Evolutionary conservation across 1,140 invertebrate genomes (phyloP), one percentile per base, ranked within the genome.

Genomic region (Hyles vespertilio): DNA sequence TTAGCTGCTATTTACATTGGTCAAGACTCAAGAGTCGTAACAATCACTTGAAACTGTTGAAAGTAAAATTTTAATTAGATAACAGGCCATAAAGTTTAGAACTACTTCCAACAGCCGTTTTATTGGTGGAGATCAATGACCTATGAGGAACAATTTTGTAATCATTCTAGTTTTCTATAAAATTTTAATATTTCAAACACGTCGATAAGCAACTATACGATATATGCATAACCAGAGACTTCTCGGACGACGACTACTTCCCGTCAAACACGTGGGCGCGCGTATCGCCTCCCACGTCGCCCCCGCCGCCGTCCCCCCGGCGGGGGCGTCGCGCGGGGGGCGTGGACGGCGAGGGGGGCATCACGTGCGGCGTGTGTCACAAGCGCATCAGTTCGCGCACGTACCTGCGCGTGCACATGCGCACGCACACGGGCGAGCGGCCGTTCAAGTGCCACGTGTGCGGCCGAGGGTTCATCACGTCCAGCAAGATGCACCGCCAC

Each of bases 361-460:
- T 70, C 3, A 63, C 62, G 3, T 79, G 77, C 34, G 61, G 57
- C 0, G 55, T 82, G 0, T 87, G 82, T 55, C 52, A 77, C 8
- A 85, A 85, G 63, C 51, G 7, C 0, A 69, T 87, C 36, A 83
- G 74, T 57, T 74, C 72, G 0, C 61, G 61, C 71, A 92, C 47
- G 0, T 87, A 87, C 62, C 63, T 84, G 66, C 47, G 72, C 3
- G 68, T 87, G 0, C 84, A 87, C 56, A 67, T 80, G 75, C 50
- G 84, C 85, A 94, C 87, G 0, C 94, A 94, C 73, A 92, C 92
- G 0, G 92, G 93, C 0, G 93, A 94, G 69, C 83, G 90, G 2
- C 93, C 93, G 0, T 94, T 92, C 84, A 92, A 92, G 67, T 96
- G 95, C 72, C 91, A 91, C 55, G 86, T 91, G 33, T 96, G 95